phyloP scores from a whole-genome alignment of 2,797 vertebrate genomes.

The Tokudaia muenninki region DNA sequence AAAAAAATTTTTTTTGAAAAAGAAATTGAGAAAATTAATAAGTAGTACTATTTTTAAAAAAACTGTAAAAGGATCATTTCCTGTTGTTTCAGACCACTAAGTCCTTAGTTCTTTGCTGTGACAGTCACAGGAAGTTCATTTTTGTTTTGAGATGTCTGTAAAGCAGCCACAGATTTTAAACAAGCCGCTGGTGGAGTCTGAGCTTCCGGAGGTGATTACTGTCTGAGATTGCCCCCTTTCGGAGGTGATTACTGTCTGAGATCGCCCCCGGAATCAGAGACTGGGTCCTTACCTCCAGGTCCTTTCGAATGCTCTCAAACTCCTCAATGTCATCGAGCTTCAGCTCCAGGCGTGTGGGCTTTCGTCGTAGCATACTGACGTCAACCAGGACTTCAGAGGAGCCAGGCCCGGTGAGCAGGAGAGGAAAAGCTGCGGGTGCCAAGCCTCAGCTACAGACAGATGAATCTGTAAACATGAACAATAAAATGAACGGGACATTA shows the following conservation, averaged over 20 bases:
- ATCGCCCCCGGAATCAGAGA: neutral
- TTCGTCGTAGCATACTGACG: constrained; percentile 93
- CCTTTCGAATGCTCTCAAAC: constrained; percentile 96
- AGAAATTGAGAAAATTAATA: neutral
- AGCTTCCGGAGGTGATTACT: neutral
- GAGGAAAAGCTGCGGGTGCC: neutral
- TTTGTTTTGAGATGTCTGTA: constrained; percentile 18
- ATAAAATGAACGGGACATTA: neutral
- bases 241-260: neutral
- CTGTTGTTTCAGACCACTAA: constrained; percentile 12
- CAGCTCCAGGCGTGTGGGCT: constrained; percentile 96
- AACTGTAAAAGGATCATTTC: constrained; percentile 33
- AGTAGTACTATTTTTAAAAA: neutral
- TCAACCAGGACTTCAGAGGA: neutral
- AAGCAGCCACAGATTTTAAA: constrained; percentile 47
- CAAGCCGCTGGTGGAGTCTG: neutral
- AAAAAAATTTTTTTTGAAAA: neutral
- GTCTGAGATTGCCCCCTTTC: constrained; percentile 7
- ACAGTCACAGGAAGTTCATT: neutral
- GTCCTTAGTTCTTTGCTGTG: neutral
- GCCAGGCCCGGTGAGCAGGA: constrained; percentile 35
- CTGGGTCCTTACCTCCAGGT: constrained; percentile 92
- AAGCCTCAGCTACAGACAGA: constrained; percentile 24
- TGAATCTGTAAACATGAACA: constrained; percentile 6
- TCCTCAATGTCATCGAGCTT: constrained; percentile 98